Evolutionary conservation across 2,888 invertebrate genomes (phyloP).

Genomic region (Euplexia lucipara): DNA sequence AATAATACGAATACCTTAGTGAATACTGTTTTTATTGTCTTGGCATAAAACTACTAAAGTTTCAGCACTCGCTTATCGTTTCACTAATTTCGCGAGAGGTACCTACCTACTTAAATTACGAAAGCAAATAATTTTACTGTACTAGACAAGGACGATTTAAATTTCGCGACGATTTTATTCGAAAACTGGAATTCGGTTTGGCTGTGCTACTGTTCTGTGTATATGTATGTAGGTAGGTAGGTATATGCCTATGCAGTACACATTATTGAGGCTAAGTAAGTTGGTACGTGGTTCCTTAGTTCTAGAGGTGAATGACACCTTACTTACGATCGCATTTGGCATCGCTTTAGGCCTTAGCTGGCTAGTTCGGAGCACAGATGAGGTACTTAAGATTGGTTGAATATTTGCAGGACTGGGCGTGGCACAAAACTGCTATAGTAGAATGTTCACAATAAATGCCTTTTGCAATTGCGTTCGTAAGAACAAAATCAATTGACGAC

Average conservation of each 20-base stretch:
- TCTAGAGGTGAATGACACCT: slow-evolving; percentile 64
- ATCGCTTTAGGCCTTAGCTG: slow-evolving; percentile 57
- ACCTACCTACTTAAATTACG: too few relatives aligned
- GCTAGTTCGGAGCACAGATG: slow-evolving; percentile 44
- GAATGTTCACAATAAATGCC: slow-evolving; percentile 31
- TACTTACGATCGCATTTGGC: slow-evolving; percentile 57
- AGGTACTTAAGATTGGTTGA: slow-evolving; percentile 46
- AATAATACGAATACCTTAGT: slow-evolving; percentile 25
- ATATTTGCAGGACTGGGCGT: slow-evolving; percentile 55
- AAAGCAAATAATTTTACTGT: slow-evolving; percentile 15
- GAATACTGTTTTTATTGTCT: slow-evolving; percentile 15
- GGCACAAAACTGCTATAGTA: slow-evolving; percentile 30
- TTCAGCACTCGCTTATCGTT: slow-evolving; percentile 14
- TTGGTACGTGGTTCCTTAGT: slow-evolving; percentile 46
- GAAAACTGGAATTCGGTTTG: not conserved
- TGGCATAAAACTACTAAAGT: slow-evolving; percentile 32
- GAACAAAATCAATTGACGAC: slow-evolving; percentile 39
- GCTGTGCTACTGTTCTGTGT: not conserved
- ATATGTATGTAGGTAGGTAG: too few relatives aligned
- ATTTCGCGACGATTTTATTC: not conserved
- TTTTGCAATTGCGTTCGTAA: slow-evolving; percentile 24
- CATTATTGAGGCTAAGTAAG: slow-evolving; percentile 28
- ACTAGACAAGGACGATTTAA: not conserved
- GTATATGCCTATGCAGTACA: not conserved
- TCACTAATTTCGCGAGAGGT: slow-evolving; percentile 16